phyloP scores from a whole-genome alignment of 2,797 vertebrate species.

The Sebastes cheni region DNA sequence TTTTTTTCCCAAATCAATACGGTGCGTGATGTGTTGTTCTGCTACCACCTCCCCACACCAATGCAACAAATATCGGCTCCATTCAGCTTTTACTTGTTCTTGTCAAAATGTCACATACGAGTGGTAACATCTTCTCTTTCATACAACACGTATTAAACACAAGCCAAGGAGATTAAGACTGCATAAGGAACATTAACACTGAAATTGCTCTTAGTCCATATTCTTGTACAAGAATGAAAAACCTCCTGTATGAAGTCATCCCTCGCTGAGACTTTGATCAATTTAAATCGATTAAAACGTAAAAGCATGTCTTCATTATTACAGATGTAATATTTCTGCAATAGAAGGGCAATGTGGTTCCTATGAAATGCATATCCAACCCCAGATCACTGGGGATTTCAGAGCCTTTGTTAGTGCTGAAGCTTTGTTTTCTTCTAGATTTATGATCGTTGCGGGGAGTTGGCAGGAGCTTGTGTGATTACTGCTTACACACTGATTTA shows the following conservation, averaged over 20 bases:
- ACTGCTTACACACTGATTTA: conserved; percentile 85
- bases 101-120: conserved; percentile 40
- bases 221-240: conserved; percentile 3
- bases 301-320: conserved; percentile 26
- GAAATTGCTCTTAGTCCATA: neutral
- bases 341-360: conserved; percentile 30
- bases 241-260: conserved; percentile 28
- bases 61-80: conserved; percentile 30
- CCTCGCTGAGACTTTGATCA: conserved; percentile 1
- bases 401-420: conserved; percentile 68
- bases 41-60: conserved; percentile 4
- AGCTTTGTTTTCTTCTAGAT: conserved; percentile 82
- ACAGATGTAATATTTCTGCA: conserved; percentile 40
- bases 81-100: conserved; percentile 56
- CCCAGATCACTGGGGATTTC: conserved; percentile 69
- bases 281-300: conserved; percentile 42
- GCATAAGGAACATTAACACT: neutral
- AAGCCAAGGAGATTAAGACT: neutral
- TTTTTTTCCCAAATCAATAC: conserved; percentile 76
- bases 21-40: conserved; percentile 60
- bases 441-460: conserved; percentile 77
- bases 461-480: conserved; percentile 82
- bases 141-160: neutral
- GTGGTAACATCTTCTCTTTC: neutral
- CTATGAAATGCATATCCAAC: conserved; percentile 63